Evolutionary conservation across 2,113 vertebrate genomes (phyloP).

Genomic region (Pterocles burchelli): DNA sequence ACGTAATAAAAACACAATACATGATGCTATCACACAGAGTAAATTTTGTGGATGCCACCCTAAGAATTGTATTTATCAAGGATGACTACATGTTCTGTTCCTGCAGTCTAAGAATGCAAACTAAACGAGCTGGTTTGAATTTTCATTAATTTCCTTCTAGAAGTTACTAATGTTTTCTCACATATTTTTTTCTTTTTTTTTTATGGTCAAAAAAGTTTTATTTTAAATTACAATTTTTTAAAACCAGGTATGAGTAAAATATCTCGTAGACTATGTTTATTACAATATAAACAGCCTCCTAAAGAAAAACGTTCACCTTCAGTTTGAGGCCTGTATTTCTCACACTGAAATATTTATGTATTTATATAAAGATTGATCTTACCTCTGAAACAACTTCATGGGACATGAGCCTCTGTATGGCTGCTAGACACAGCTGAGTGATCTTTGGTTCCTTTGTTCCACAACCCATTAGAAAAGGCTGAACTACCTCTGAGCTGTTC

Average conservation of each 20-base stretch:
- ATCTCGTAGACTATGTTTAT: not conserved
- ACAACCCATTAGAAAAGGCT: conserved; percentile 98
- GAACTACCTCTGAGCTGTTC: conserved; percentile 97
- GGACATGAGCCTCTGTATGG: conserved; percentile 98
- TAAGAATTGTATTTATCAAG: not conserved
- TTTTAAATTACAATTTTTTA: not conserved
- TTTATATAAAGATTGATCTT: conserved; percentile 31
- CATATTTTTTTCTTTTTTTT: not conserved
- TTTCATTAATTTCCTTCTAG: not conserved
- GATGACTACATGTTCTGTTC: not conserved
- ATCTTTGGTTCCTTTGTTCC: conserved; percentile 99
- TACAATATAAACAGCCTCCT: not conserved
- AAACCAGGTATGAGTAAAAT: not conserved
- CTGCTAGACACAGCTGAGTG: conserved; percentile 94
- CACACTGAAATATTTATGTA: not conserved
- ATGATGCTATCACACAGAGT: not conserved
- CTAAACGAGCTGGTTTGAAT: not conserved
- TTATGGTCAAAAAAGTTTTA: not conserved
- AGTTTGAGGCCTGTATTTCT: not conserved
- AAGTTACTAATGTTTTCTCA: not conserved
- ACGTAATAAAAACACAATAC: not conserved
- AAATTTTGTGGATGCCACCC: not conserved
- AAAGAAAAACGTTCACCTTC: not conserved
- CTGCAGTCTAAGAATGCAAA: not conserved
- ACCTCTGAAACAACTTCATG: conserved; percentile 99